Evolutionary conservation across 2,888 invertebrate species (phyloP), one percentile per base, ranked within the genome.

Genomic region (Patella depressa): DNA sequence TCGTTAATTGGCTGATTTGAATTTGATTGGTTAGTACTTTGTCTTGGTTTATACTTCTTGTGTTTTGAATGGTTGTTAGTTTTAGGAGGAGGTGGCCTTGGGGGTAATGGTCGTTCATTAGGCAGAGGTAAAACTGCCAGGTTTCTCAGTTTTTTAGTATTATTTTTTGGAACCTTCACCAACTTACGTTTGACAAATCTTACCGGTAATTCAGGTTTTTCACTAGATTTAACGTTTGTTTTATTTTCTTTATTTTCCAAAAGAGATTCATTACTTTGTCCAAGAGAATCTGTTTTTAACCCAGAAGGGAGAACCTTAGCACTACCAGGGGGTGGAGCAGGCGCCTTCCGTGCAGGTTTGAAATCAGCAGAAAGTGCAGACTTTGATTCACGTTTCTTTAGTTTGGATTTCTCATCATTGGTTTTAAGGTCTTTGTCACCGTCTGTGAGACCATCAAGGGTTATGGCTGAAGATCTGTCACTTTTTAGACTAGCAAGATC

Each of bases 151-250:
- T 73, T 72, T 14, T 72, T 53, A 53, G 72, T 65, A 5, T 72
- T 71, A 59, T 77, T 59, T 70, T 81, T 81, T 15, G 87, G 85
- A 17, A 88, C 80, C 76, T 83, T 84, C 53, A 86, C 83, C 74
- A 87, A 78, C 75, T 85, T 87, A 12, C 86, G 86, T 79, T 86
- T 86, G 4, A 85, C 84, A 79, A 81, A 85, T 73, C 85, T 74
- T 78, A 79, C 83, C 53, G 86, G 86, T 45, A 85, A 75, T 54
- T 79, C 81, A 75, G 86, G 85, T 79, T 85, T 86, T 71, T 71
- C 55, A 19, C 34, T 19, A 55, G 69, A 75, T 74, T 74, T 73
- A 29, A 65, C 45, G 19, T 78, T 79, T 14, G 73, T 59, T n/a
- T 72, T 73, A 72, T 78, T 71, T n/a, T 15, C 11, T 24, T 54